phyloP scores from a whole-genome alignment of 2,113 vertebrate genomes.

The Plectropomus leopardus region DNA sequence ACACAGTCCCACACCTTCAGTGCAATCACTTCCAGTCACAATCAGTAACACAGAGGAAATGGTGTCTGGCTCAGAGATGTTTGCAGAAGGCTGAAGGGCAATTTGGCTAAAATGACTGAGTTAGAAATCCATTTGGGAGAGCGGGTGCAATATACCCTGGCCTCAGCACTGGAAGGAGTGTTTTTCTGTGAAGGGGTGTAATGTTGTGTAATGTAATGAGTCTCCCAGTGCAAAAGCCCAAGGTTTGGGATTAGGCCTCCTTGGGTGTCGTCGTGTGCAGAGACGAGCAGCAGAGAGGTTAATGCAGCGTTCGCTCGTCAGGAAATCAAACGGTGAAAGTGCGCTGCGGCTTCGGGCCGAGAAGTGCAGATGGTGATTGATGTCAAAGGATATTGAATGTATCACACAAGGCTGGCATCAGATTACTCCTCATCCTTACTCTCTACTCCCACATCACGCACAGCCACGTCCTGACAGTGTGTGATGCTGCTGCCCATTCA shows the following conservation, averaged over 20 bases:
- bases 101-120: conserved; percentile 64
- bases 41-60: conserved; percentile 56
- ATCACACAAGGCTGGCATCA: conserved; percentile 43
- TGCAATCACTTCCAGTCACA: conserved; percentile 44
- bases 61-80: conserved; percentile 55
- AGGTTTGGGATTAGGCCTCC: conserved; percentile 21
- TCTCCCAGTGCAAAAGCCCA: conserved; percentile 1
- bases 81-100: conserved; percentile 62
- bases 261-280: background rate
- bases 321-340: conserved; percentile 45
- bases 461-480: background rate
- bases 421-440: conserved; percentile 52
- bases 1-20: background rate
- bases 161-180: conserved; percentile 1
- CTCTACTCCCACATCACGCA: background rate
- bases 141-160: conserved; percentile 22
- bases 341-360: conserved; percentile 5
- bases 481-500: background rate
- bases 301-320: conserved; percentile 18
- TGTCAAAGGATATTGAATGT: conserved; percentile 58
- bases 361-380: conserved; percentile 61
- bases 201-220: conserved; percentile 40
- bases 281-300: background rate
- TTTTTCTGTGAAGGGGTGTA: background rate
- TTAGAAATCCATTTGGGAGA: conserved; percentile 63